A percentile compares a stretch with the other conserved stretches of the same genome.
Evolutionary conservation across 2,113 vertebrate genomes (phyloP).

Genomic region (Cyrtonyx montezumae): DNA sequence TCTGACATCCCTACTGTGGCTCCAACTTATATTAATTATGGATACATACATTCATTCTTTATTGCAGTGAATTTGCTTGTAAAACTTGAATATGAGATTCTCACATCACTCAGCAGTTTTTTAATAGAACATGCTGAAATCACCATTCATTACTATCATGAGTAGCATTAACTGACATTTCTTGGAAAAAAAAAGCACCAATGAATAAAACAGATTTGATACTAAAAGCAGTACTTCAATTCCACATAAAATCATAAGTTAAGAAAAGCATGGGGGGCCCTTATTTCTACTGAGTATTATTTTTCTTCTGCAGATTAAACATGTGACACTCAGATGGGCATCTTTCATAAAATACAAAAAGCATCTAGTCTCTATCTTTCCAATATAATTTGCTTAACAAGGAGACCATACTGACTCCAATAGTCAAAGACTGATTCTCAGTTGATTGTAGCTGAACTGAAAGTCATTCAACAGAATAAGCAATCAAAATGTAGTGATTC

Average conservation of each 20-base stretch:
- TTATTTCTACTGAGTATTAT: background rate
- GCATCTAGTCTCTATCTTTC: background rate
- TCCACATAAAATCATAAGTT: background rate
- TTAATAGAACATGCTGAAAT: background rate
- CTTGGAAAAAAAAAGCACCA: background rate
- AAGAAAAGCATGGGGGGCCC: background rate
- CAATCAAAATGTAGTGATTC: background rate
- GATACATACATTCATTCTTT: background rate
- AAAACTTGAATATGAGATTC: background rate
- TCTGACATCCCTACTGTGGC: background rate
- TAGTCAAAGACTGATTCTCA: background rate
- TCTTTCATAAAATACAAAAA: background rate
- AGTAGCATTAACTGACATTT: background rate
- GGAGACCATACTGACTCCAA: rapidly evolving
- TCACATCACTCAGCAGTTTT: background rate
- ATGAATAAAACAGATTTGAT: background rate
- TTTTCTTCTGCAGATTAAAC: background rate
- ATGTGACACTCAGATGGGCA: background rate
- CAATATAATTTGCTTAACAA: background rate
- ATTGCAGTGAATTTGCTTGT: background rate
- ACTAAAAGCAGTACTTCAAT: background rate
- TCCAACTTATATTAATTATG: background rate
- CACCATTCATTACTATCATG: background rate
- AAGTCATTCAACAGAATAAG: background rate
- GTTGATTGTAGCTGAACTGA: background rate